Conservation (phyloP, 2,797 vertebrate genomes). For the Poecilia picta region DNA sequence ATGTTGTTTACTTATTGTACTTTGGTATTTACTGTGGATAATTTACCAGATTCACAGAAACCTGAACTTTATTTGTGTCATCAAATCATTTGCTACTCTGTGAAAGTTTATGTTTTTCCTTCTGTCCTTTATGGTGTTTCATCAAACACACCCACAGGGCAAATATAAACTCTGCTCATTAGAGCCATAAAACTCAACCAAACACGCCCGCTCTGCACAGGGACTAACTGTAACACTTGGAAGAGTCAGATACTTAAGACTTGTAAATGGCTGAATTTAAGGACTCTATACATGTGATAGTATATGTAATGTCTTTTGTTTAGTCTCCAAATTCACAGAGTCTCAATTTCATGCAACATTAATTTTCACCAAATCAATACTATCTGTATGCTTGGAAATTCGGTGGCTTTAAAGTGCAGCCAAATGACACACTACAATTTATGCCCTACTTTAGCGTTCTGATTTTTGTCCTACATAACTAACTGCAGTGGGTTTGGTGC, state of each 20-base stretch:
- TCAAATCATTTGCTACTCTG: background rate
- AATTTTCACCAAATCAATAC: background rate
- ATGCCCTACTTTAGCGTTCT: background rate
- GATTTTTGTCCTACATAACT: background rate
- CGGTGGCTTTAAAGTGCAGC: background rate
- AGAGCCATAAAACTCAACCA: slow-evolving; percentile 16
- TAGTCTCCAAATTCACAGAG: background rate
- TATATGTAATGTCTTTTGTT: background rate
- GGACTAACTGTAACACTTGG: background rate
- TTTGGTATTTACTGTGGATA: background rate
- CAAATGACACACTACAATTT: background rate
- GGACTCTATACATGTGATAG: background rate
- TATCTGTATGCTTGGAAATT: background rate
- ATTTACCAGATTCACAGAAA: background rate
- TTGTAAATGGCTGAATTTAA: background rate
- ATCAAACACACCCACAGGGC: slow-evolving; percentile 29
- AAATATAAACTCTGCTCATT: slow-evolving; percentile 35
- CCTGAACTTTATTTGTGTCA: background rate
- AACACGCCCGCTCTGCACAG: slow-evolving; percentile 14
- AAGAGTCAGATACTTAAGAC: background rate
- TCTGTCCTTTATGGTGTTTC: background rate
- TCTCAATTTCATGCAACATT: background rate
- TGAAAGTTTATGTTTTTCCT: background rate
- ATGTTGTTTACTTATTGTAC: background rate
- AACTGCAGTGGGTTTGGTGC: background rate